Evolutionary conservation across 1,140 invertebrate species (phyloP).

Genomic region (Solen grandis): DNA sequence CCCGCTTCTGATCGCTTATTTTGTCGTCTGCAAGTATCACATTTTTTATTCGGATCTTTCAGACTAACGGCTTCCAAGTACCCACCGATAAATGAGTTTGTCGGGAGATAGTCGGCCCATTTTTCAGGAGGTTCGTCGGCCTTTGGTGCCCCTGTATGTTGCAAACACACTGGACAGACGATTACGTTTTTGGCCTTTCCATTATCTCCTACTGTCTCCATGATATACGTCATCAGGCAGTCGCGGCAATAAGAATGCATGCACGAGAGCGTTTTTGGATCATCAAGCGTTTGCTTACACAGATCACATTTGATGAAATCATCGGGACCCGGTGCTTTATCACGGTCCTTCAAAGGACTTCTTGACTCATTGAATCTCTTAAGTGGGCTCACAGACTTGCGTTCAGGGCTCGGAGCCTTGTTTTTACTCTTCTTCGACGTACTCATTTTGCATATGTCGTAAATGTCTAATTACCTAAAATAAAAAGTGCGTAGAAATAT

Average conservation of each 20-base stretch:
- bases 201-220: slow-evolving; percentile 7
- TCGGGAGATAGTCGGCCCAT: slow-evolving; percentile 2
- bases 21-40: slow-evolving; percentile 48
- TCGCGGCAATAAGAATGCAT: slow-evolving; percentile 51
- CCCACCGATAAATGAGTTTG: slow-evolving; percentile 26
- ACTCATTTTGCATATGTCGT: too few species aligned
- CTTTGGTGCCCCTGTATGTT: background rate
- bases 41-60: slow-evolving; percentile 28
- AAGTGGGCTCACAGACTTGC: background rate
- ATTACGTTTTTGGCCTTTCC: background rate
- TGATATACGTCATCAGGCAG: slow-evolving; percentile 42
- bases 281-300: slow-evolving; percentile 32
- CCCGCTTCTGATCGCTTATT: background rate
- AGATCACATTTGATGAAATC: slow-evolving; percentile 50
- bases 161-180: slow-evolving; percentile 45
- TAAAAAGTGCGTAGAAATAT: too few species aligned
- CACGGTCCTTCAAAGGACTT: slow-evolving; percentile 14
- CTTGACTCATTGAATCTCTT: background rate
- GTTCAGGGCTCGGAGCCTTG: too few species aligned
- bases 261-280: slow-evolving; percentile 30
- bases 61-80: slow-evolving; percentile 37
- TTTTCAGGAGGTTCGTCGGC: background rate
- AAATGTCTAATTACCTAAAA: too few species aligned
- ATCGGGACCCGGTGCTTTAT: background rate
- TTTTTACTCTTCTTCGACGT: too few species aligned